Percentiles rank a stretch among this genome's conserved stretches.
phyloP scores from a whole-genome alignment of 2,797 vertebrate genomes.

The Pangasius krempfi region DNA sequence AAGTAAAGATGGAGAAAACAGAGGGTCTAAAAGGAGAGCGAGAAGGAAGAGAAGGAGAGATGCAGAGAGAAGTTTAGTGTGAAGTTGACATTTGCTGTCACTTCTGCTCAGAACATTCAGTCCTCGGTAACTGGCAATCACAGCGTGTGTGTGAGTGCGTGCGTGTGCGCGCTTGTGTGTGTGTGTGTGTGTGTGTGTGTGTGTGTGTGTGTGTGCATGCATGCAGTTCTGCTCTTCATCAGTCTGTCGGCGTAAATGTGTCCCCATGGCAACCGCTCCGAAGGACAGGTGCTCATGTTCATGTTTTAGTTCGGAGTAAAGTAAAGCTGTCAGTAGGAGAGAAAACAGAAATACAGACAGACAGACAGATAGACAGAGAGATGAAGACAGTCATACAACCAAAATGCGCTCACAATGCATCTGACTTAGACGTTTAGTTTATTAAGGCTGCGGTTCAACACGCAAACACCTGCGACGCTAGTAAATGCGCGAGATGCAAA shows the following conservation, averaged over 20 bases:
- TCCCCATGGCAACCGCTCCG: constrained; percentile 73
- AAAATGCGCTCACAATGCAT: background rate
- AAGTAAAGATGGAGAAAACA: background rate
- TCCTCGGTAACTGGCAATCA: constrained; percentile 37
- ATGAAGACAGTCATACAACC: background rate
- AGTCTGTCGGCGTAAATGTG: constrained; percentile 47
- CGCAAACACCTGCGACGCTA: background rate
- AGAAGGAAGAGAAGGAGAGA: background rate
- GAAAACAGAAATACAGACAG: constrained; percentile 27
- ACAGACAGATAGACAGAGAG: constrained; percentile 49
- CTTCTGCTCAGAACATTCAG: constrained; percentile 31
- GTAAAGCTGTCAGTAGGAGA: constrained; percentile 34
- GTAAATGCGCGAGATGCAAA: background rate
- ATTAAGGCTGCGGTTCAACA: background rate
- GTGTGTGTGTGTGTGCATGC: constrained; percentile 11
- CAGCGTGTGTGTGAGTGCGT: constrained; percentile 2
- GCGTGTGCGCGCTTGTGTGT: constrained; percentile 2
- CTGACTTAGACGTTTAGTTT: background rate
- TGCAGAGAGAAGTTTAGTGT: constrained; percentile 31
- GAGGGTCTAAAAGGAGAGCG: background rate
- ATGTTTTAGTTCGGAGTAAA: constrained; percentile 65
- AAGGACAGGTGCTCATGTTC: constrained; percentile 61
- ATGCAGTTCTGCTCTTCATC: constrained; percentile 43
- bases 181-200: background rate
- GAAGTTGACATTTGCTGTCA: constrained; percentile 39